A percentile compares a stretch with the other conserved stretches of the same genome.
phyloP scores from a whole-genome alignment of 2,797 vertebrate species.

The Adelosebastes latens region DNA sequence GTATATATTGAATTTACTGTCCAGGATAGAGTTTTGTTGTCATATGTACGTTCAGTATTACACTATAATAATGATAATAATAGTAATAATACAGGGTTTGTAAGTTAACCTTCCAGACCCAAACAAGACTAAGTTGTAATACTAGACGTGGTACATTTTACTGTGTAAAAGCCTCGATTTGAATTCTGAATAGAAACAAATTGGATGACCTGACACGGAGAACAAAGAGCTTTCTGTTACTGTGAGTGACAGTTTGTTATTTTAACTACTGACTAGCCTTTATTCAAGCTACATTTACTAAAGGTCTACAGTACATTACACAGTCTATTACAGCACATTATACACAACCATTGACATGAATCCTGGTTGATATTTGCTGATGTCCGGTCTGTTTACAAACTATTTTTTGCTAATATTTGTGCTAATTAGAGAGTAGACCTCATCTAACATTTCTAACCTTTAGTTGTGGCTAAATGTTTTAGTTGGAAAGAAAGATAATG shows the following conservation, averaged over 20 bases:
- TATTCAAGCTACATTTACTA: neutral
- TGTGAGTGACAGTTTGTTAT: neutral
- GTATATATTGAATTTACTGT: slow-evolving; percentile 84
- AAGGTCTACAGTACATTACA: neutral
- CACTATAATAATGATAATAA: slow-evolving; percentile 57
- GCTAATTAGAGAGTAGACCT: slow-evolving; percentile 24
- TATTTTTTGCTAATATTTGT: neutral
- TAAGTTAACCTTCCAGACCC: slow-evolving; percentile 67
- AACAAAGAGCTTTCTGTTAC: neutral
- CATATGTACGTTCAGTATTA: slow-evolving; percentile 70
- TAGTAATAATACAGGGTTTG: slow-evolving; percentile 72
- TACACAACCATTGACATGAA: neutral
- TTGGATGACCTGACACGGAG: neutral
- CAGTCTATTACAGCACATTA: neutral
- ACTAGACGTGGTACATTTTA: neutral
- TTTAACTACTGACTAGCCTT: neutral
- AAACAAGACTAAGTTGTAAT: neutral
- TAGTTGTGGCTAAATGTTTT: neutral
- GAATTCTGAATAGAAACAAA: neutral
- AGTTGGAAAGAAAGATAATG: neutral
- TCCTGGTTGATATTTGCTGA: neutral
- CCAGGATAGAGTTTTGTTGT: slow-evolving; percentile 66
- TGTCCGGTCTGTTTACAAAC: neutral
- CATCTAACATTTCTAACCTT: slow-evolving; percentile 16
- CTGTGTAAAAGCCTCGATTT: neutral